Conservation (phyloP, 2,888 invertebrate genomes). For the Oxyteleia sp. region DNA sequence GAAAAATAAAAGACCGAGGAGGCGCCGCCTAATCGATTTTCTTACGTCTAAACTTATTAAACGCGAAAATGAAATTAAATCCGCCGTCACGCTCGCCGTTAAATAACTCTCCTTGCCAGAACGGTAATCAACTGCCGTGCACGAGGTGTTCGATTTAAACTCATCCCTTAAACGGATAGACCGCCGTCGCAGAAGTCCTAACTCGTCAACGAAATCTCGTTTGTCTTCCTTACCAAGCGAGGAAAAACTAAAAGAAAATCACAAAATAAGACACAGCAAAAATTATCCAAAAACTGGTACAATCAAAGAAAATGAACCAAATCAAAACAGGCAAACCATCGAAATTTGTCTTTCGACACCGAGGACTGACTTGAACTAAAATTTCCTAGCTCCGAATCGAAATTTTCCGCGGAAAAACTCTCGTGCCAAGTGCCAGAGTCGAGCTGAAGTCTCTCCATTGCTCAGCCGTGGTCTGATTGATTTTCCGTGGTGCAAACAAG, state of each 20-base stretch:
- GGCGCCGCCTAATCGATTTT: slow-evolving; percentile 50
- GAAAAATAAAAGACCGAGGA: slow-evolving; percentile 24
- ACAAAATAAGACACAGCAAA: too few relatives aligned
- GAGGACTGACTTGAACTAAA: too few relatives aligned
- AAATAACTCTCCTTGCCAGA: slow-evolving; percentile 31
- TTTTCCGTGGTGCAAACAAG: slow-evolving; percentile 1
- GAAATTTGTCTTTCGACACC: too few relatives aligned
- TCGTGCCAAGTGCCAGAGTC: too few relatives aligned
- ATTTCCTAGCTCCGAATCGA: too few relatives aligned
- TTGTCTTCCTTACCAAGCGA: too few relatives aligned
- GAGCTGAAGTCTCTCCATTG: neutral
- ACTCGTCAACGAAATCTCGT: neutral
- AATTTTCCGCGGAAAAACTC: too few relatives aligned
- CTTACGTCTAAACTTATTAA: slow-evolving; percentile 46
- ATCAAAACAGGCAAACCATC: too few relatives aligned
- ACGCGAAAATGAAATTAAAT: slow-evolving; percentile 52
- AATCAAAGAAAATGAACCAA: too few relatives aligned
- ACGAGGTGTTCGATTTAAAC: slow-evolving; percentile 39
- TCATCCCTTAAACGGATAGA: slow-evolving; percentile 46
- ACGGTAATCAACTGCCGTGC: slow-evolving; percentile 32
- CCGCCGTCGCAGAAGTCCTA: slow-evolving; percentile 35
- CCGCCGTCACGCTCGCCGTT: slow-evolving; percentile 23
- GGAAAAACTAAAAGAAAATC: too few relatives aligned
- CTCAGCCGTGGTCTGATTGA: neutral
- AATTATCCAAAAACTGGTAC: too few relatives aligned